A percentile compares a stretch with the other conserved stretches of the same genome.
phyloP scores from a whole-genome alignment of 2,888 invertebrate species.

The Clostera curtula region DNA sequence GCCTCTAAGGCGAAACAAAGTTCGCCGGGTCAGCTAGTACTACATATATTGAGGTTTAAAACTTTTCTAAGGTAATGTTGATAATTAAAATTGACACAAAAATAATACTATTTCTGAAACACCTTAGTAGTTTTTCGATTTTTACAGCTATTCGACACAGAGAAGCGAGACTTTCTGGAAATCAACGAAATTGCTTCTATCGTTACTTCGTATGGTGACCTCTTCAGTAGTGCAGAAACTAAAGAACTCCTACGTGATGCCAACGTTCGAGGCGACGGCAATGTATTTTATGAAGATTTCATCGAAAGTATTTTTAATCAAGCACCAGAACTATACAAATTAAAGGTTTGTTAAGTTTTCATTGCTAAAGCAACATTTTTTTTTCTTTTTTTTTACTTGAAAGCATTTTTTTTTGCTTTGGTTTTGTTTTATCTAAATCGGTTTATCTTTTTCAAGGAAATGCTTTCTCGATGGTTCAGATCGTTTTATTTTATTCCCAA shows the following conservation, averaged over 20 bases:
- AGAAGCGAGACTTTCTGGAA: slow-evolving; percentile 47
- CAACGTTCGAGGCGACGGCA: slow-evolving; percentile 53
- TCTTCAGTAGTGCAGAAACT: slow-evolving; percentile 37
- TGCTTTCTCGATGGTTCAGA: too few species aligned
- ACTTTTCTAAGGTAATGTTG: too few species aligned
- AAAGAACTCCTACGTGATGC: slow-evolving; percentile 53
- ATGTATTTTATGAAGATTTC: slow-evolving; percentile 49
- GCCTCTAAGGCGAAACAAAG: too few species aligned
- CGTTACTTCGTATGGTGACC: slow-evolving; percentile 38
- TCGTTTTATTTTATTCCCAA: too few species aligned
- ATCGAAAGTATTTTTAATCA: slow-evolving; percentile 48
- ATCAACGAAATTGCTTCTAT: slow-evolving; percentile 42
- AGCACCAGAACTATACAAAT: slow-evolving; percentile 49
- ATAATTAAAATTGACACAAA: too few species aligned
- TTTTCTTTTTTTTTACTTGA: too few species aligned
- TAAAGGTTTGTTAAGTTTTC: slow-evolving; percentile 32
- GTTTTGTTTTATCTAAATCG: too few species aligned
- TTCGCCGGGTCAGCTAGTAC: too few species aligned
- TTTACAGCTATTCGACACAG: slow-evolving; percentile 58
- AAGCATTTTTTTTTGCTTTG: too few species aligned
- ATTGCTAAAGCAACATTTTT: not conserved
- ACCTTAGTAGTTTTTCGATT: not conserved
- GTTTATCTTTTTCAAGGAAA: too few species aligned
- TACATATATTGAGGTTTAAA: too few species aligned
- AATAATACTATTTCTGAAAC: too few species aligned